These are phyloP conservation scores for Drepanosiphum platanoidis DNA, from an alignment of 2,888 invertebrate genomes.

Conservation along the genomic window DNA sequence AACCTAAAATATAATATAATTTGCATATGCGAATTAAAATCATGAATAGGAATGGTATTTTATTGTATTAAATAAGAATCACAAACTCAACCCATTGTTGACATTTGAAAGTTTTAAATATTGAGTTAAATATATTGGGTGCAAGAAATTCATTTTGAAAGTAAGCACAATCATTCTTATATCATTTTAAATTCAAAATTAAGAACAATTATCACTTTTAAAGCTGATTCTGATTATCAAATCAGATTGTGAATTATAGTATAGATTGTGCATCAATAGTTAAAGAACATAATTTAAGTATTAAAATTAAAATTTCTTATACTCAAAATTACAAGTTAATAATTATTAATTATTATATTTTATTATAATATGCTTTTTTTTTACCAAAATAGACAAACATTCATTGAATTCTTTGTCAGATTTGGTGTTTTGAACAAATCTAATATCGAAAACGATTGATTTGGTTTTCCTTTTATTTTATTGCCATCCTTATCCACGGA, in stretches of 20 bases:
- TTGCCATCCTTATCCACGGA: conserved; percentile 67
- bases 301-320: too few species aligned
- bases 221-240: neutral
- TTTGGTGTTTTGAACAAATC: conserved; percentile 86
- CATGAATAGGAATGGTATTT: neutral
- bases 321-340: neutral
- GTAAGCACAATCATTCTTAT: too few species aligned
- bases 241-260: neutral
- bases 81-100: neutral
- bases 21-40: neutral
- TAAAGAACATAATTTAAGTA: too few species aligned
- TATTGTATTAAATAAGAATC: neutral
- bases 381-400: conserved; percentile 82
- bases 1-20: conserved; percentile 68
- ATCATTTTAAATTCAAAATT: neutral
- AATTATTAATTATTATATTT: neutral
- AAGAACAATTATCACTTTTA: neutral
- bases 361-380: neutral
- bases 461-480: conserved; percentile 58
- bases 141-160: too few species aligned
- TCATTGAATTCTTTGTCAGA: conserved; percentile 80
- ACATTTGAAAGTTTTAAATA: neutral
- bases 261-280: neutral
- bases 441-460: conserved; percentile 70
- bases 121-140: neutral